Evolutionary conservation across 2,888 invertebrate genomes (phyloP).

Genomic region (Cheilosia vulpina): DNA sequence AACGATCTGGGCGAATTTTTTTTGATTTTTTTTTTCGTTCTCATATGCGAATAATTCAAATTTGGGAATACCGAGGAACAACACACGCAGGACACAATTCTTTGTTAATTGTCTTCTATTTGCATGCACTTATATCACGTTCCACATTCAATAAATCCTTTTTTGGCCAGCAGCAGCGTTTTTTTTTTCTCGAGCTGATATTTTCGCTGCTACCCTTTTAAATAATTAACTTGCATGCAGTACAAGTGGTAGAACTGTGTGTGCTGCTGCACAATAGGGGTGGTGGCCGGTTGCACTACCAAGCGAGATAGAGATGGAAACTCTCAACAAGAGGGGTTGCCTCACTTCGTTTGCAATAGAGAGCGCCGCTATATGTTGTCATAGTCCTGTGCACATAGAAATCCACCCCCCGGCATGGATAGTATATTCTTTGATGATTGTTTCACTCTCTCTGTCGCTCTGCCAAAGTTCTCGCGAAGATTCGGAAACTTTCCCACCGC

Average conservation of each 20-base stretch:
- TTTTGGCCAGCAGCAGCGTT: constrained; percentile 43
- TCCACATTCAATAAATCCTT: constrained; percentile 56
- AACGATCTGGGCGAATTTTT: constrained; percentile 10
- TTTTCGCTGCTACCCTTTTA: constrained; percentile 60
- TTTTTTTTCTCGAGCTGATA: constrained; percentile 25
- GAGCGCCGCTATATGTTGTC: constrained; percentile 67
- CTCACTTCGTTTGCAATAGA: constrained; percentile 69
- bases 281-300: constrained; percentile 69
- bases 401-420: constrained; percentile 44
- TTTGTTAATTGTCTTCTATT: constrained; percentile 47
- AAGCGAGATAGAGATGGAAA: constrained; percentile 74
- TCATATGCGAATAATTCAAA: constrained; percentile 57
- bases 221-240: constrained; percentile 75
- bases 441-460: constrained; percentile 54
- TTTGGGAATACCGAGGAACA: constrained; percentile 54
- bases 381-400: constrained; percentile 69
- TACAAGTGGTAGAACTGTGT: constrained; percentile 64
- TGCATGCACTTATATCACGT: constrained; percentile 62
- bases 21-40: constrained; percentile 5
- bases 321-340: constrained; percentile 67
- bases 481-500: constrained; percentile 53
- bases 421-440: constrained; percentile 56
- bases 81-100: constrained; percentile 52
- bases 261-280: constrained; percentile 70
- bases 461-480: constrained; percentile 50